Percentiles rank a stretch among this genome's conserved stretches.
Conservation (phyloP, 2,888 invertebrate species). For the Megaustenia siamemsis region DNA sequence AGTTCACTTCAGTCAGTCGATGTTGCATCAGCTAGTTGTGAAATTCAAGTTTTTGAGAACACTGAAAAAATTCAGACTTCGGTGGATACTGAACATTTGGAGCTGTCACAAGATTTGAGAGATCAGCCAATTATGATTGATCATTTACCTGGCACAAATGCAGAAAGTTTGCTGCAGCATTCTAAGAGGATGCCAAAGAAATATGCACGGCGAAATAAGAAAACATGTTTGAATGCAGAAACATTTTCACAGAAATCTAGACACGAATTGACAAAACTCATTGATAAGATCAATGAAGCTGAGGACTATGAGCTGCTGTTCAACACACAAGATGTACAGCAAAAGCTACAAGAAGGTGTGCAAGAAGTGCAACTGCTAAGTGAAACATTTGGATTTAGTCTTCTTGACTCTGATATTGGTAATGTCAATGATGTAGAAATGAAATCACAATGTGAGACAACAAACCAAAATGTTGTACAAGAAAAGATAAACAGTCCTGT, state of each 20-base stretch:
- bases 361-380: background rate
- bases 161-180: background rate
- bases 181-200: background rate
- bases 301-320: slow-evolving; percentile 74
- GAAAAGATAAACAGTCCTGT: background rate
- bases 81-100: background rate
- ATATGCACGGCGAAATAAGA: slow-evolving; percentile 6
- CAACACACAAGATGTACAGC: slow-evolving; percentile 70
- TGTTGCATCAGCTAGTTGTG: background rate
- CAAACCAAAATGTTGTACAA: background rate
- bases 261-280: slow-evolving; percentile 41
- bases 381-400: slow-evolving; percentile 40
- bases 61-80: background rate
- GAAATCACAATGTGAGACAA: background rate
- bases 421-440: background rate
- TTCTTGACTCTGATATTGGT: background rate
- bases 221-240: slow-evolving; percentile 1
- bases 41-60: background rate
- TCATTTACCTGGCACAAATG: background rate
- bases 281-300: slow-evolving; percentile 64
- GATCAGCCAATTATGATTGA: background rate
- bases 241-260: slow-evolving; percentile 18
- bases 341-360: slow-evolving; percentile 60
- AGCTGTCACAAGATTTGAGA: too few relatives aligned
- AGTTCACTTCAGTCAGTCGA: background rate